A percentile compares a stretch with the other conserved stretches of the same genome.
Conservation (phyloP, 2,797 vertebrate species). For the Menidia menidia region DNA sequence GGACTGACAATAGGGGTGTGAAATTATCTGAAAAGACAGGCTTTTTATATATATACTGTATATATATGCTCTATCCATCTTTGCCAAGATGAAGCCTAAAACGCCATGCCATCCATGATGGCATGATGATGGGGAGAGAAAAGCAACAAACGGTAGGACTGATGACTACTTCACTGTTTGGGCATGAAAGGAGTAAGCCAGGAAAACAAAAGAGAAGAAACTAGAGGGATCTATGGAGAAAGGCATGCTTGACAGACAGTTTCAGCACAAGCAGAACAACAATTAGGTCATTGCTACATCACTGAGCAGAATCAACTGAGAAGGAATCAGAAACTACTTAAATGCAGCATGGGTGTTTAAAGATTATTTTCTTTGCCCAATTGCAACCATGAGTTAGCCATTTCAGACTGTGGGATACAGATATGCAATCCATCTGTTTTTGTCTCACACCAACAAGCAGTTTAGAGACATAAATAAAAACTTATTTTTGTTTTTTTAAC, state of each 20-base stretch:
- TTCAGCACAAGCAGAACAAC: neutral
- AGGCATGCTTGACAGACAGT: constrained; percentile 15
- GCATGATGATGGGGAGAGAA: constrained; percentile 6
- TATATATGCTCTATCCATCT: neutral
- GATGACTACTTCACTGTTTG: constrained; percentile 21
- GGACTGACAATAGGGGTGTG: neutral
- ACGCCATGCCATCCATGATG: neutral
- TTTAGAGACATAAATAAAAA: no score
- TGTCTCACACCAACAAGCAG: neutral
- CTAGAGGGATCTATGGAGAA: constrained; percentile 9
- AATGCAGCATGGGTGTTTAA: constrained; percentile 9
- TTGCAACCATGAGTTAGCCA: constrained; percentile 35
- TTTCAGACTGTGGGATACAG: constrained; percentile 43
- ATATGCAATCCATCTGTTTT: constrained; percentile 39
- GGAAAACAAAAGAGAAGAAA: neutral
- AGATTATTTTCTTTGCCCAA: constrained; percentile 25
- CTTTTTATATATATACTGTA: neutral
- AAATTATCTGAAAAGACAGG: constrained; percentile 10
- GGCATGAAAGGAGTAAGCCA: constrained; percentile 9
- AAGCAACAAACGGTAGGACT: constrained; percentile 13
- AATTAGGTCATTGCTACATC: constrained; percentile 15
- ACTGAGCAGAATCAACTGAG: constrained; percentile 3
- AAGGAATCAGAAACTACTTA: constrained; percentile 6
- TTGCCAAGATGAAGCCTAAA: constrained; percentile 8
- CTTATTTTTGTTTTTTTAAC: no score